Conservation (phyloP, 2,888 invertebrate genomes). For the Zygogramma bicolorata region DNA sequence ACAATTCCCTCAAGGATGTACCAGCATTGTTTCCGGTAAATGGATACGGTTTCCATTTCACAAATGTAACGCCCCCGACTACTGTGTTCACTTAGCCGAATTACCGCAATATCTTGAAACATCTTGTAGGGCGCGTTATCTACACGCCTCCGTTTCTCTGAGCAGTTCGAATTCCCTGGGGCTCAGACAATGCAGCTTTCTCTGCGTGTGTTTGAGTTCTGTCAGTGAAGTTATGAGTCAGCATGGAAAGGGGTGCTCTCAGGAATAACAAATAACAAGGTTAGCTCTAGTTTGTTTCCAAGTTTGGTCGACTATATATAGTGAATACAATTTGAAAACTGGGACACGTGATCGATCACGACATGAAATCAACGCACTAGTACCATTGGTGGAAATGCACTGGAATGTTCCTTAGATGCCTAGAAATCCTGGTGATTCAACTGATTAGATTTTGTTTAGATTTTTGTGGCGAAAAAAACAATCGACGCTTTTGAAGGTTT, state of each 20-base stretch:
- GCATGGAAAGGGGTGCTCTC: slow-evolving; percentile 73
- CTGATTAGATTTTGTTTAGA: too few relatives aligned
- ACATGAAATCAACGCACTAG: too few relatives aligned
- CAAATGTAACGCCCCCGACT: neutral
- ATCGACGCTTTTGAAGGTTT: too few relatives aligned
- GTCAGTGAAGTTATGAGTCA: neutral
- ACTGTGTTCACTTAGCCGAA: neutral
- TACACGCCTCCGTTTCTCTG: neutral
- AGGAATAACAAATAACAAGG: neutral
- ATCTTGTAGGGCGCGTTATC: neutral
- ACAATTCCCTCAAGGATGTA: neutral
- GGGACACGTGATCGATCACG: too few relatives aligned
- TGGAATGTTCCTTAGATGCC: too few relatives aligned
- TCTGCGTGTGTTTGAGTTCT: neutral
- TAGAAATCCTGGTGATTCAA: too few relatives aligned
- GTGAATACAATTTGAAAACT: too few relatives aligned
- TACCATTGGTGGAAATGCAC: too few relatives aligned
- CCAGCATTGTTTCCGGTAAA: neutral
- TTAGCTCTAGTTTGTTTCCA: too few relatives aligned
- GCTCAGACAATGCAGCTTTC: neutral
- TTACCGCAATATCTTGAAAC: neutral
- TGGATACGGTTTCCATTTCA: neutral
- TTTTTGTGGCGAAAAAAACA: too few relatives aligned
- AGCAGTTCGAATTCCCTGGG: neutral
- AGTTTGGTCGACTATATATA: too few relatives aligned